Conservation (phyloP, 1,140 invertebrate species). For the Meteorus sp. region DNA sequence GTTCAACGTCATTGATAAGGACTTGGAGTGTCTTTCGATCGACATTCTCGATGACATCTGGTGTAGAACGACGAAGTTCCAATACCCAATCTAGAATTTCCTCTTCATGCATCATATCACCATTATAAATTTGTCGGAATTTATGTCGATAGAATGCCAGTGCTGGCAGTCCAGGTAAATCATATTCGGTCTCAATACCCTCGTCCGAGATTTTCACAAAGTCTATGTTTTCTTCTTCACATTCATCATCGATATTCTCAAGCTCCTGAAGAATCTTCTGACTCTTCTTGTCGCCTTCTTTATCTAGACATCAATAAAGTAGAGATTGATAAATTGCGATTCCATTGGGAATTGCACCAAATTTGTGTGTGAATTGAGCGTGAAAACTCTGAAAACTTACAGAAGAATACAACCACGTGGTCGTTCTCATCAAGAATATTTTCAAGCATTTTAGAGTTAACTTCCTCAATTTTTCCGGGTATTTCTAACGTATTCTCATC, state of each 20-base stretch:
- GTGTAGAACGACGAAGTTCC: constrained; percentile 78
- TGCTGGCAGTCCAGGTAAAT: constrained; percentile 78
- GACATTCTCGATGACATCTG: constrained; percentile 90
- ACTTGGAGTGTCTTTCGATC: constrained; percentile 88
- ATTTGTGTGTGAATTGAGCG: background rate
- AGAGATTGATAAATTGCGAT: background rate
- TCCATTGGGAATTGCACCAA: background rate
- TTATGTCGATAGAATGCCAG: constrained; percentile 89
- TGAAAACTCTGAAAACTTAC: constrained; percentile 65
- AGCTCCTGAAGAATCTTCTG: constrained; percentile 87
- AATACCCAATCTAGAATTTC: constrained; percentile 88
- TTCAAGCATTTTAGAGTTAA: constrained; percentile 88
- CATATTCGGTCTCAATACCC: constrained; percentile 86
- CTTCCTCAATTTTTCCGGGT: constrained; percentile 91
- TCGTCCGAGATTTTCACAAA: constrained; percentile 93
- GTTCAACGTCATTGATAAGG: constrained; percentile 86
- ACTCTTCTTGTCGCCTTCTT: constrained; percentile 87
- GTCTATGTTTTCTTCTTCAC: constrained; percentile 88
- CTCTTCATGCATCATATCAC: constrained; percentile 91
- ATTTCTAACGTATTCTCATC: constrained; percentile 90
- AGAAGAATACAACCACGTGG: constrained; percentile 90
- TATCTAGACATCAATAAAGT: constrained; percentile 63
- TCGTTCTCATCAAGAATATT: constrained; percentile 87
- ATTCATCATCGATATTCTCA: constrained; percentile 94
- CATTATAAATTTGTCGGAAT: constrained; percentile 83